A percentile compares a stretch with the other conserved stretches of the same genome.
Conservation (phyloP, 1,140 invertebrate genomes). For the Nephila pilipes region DNA sequence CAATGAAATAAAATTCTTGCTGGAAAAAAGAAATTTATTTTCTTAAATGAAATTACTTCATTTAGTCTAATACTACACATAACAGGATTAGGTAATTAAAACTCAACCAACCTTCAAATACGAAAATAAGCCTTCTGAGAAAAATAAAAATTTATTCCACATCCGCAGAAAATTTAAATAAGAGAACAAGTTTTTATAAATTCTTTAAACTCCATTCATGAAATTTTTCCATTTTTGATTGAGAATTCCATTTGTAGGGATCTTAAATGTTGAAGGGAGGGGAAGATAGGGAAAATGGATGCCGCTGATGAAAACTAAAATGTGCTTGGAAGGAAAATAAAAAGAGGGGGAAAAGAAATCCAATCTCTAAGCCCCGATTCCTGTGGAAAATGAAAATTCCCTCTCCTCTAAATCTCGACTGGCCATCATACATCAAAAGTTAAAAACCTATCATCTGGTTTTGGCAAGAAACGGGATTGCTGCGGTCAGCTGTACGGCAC, state of each 20-base stretch:
- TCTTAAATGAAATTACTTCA: too few species aligned
- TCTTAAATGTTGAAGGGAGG: not conserved
- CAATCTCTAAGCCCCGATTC: slow-evolving; percentile 45
- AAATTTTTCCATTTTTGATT: slow-evolving; percentile 36
- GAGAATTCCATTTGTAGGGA: slow-evolving; percentile 12
- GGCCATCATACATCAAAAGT: slow-evolving; percentile 55
- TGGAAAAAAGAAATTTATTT: too few species aligned
- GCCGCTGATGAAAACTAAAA: slow-evolving; percentile 14
- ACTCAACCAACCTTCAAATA: not conserved
- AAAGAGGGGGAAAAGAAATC: slow-evolving; percentile 4
- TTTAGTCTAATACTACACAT: not conserved
- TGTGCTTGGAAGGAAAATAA: not conserved
- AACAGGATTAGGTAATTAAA: not conserved
- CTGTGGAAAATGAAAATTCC: slow-evolving; percentile 57
- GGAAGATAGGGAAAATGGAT: not conserved
- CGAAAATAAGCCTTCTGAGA: not conserved
- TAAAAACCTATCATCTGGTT: slow-evolving; percentile 58
- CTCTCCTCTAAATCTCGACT: slow-evolving; percentile 30
- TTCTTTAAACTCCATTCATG: not conserved
- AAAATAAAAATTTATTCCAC: not conserved
- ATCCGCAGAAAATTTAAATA: not conserved
- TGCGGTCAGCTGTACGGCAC: slow-evolving; percentile 20
- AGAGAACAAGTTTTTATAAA: not conserved
- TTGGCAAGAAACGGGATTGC: slow-evolving; percentile 40
- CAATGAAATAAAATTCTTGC: too few species aligned